Base-by-base conservation (phyloP, 2,797 vertebrate genomes). In the Apodemus agrarius region DNA sequence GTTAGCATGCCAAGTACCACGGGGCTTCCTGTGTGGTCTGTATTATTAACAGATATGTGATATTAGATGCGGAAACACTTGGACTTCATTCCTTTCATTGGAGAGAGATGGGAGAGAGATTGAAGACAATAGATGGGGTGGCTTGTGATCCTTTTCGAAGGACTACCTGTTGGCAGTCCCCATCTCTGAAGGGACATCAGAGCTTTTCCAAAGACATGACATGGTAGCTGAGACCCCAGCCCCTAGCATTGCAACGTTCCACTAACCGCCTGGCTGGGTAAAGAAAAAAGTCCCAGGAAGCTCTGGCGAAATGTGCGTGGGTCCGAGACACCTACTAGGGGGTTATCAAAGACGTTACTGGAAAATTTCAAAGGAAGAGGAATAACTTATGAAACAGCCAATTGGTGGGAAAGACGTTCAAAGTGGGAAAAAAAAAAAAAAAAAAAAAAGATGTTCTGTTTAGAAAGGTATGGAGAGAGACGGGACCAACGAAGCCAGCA, bases 21-120 rank as follows among this genome's bases (percentile, higher is more conserved):
- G 0, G 24, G 21, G 57, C 22, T 17, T n/a, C 34, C 3, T 0
- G 7, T 6, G 29, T 13, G 1, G 21, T 17, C 26, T 3, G 21
- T n/a, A 4, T 26, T 46, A n/a, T 75, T 34, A 31, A 31, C 24
- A 7, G 34, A 12, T 29, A 19, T 9, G 22, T 57, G 52, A 13
- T n/a, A 17, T 69, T 26, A 34, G 54, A 22, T n/a, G 13, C 46
- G 4, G 57, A 59, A 78, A 49, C 57, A 90, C 4, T 49, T 13
- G 43, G 0, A 0, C 72, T 85, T n/a, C 52, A 31, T 61, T 79
- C 57, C 31, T 6, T 40, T 88, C 78, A 2, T 11, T n/a, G 52
- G 54, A 49, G 78, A 29, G 6, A 87, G 59, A 52, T 4, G 0
- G 12, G 2, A n/a, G n/a, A n/a, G n/a, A n/a, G n/a, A n/a, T n/a